Conservation (phyloP, 1,140 invertebrate species). For the Periplaneta americana region DNA sequence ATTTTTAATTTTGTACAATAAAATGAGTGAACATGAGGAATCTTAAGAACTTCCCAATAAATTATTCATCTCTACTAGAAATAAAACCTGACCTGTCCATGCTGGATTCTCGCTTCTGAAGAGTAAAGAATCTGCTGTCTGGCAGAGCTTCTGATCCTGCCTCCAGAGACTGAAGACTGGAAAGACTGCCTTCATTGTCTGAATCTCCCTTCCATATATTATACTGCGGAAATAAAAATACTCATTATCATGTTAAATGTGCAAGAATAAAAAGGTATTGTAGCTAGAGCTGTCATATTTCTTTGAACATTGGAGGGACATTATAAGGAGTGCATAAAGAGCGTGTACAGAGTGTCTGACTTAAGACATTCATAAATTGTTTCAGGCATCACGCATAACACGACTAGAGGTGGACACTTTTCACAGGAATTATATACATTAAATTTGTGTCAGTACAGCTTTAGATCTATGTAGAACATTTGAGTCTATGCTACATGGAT, state of each 20-base stretch:
- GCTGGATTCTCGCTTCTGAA: slow-evolving; percentile 57
- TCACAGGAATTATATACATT: no score
- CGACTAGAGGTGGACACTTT: no score
- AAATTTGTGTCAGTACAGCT: no score
- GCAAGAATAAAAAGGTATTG: background rate
- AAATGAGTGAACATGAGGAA: no score
- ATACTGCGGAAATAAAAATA: background rate
- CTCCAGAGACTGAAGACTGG: slow-evolving; percentile 50
- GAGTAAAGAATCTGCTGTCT: slow-evolving; percentile 42
- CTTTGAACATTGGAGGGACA: background rate
- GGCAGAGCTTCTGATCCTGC: slow-evolving; percentile 40
- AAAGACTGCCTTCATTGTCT: slow-evolving; percentile 26
- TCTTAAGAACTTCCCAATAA: no score
- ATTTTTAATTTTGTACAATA: no score
- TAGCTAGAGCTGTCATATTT: background rate
- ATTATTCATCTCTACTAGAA: background rate
- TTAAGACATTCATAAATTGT: no score
- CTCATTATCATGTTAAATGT: background rate
- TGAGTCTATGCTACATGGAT: no score
- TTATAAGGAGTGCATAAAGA: no score
- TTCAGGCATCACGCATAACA: no score
- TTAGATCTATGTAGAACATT: no score
- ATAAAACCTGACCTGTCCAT: slow-evolving; percentile 56
- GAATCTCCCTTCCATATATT: slow-evolving; percentile 30
- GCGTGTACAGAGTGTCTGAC: no score